Conservation (phyloP, 1,140 invertebrate species). For the Cotesia vestalis region DNA sequence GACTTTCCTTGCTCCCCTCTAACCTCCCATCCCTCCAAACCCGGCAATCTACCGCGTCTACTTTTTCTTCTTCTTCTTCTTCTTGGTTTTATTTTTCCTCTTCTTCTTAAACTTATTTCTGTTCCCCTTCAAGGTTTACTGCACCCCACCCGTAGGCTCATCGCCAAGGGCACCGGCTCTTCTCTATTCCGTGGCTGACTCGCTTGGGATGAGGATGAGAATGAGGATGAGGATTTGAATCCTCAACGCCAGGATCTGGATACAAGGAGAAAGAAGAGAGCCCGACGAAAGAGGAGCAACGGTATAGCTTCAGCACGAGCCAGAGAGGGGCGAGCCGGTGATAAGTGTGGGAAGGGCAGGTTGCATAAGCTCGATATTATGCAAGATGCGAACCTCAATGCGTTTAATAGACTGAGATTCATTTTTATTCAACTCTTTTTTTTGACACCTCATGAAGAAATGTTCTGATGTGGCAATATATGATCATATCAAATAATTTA, state of each 20-base stretch:
- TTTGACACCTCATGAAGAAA: too few species aligned
- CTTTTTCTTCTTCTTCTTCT: slow-evolving; percentile 29
- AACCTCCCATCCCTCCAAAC: slow-evolving; percentile 43
- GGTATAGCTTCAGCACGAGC: slow-evolving; percentile 24
- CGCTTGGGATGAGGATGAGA: slow-evolving; percentile 22
- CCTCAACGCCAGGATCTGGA: too few species aligned
- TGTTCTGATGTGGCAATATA: too few species aligned
- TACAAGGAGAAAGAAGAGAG: slow-evolving; percentile 1
- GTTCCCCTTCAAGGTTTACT: slow-evolving; percentile 29
- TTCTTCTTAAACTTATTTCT: background rate
- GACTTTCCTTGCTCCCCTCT: slow-evolving; percentile 53
- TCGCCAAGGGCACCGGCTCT: slow-evolving; percentile 49
- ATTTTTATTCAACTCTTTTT: too few species aligned
- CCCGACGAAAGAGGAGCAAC: slow-evolving; percentile 27
- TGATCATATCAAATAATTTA: too few species aligned
- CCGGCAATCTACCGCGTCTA: slow-evolving; percentile 30
- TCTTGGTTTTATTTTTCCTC: slow-evolving; percentile 17
- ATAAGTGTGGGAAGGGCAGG: slow-evolving; percentile 67
- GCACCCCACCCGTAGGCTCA: slow-evolving; percentile 50
- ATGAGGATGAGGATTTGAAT: slow-evolving; percentile 20
- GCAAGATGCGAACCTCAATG: slow-evolving; percentile 59
- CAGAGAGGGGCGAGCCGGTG: slow-evolving; percentile 53
- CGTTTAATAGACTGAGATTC: slow-evolving; percentile 51
- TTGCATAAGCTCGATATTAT: slow-evolving; percentile 65
- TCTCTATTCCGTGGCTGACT: slow-evolving; percentile 4